phyloP scores from a whole-genome alignment of 1,140 invertebrate genomes.

The Coelopa frigida region DNA sequence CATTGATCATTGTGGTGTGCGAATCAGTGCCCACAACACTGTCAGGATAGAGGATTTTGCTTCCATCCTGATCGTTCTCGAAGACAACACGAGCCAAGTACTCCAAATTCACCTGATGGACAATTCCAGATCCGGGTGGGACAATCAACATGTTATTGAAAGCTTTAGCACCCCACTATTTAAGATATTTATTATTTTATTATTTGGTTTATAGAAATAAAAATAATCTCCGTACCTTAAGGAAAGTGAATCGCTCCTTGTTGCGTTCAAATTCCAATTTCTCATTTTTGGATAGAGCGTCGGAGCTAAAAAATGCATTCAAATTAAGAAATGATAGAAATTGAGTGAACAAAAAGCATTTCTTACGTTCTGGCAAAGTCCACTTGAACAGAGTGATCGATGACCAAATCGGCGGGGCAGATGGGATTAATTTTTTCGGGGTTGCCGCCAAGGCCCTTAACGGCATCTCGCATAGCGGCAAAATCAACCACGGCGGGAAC shows the following conservation, averaged over 20 bases:
- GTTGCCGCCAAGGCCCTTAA: conserved; percentile 76
- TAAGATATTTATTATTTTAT: background rate
- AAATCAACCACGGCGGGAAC: conserved; percentile 98
- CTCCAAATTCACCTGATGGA: conserved; percentile 97
- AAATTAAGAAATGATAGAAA: background rate
- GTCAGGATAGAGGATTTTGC: conserved; percentile 74
- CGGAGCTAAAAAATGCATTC: conserved; percentile 54
- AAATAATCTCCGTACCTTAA: conserved; percentile 53
- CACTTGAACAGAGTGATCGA: conserved; percentile 97
- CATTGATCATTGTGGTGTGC: conserved; percentile 99
- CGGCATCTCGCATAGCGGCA: conserved; percentile 96
- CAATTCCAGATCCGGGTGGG: conserved; percentile 95
- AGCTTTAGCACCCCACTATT: conserved; percentile 88
- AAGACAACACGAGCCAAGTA: conserved; percentile 95
- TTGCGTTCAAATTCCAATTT: conserved; percentile 94
- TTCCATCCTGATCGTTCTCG: conserved; percentile 48
- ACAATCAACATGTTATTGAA: conserved; percentile 96
- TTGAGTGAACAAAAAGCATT: background rate
- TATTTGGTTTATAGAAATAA: background rate
- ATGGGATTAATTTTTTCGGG: conserved; percentile 94
- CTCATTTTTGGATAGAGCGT: conserved; percentile 90
- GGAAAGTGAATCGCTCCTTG: conserved; percentile 89
- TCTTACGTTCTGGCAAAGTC: conserved; percentile 80
- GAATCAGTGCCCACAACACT: conserved; percentile 98
- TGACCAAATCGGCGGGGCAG: conserved; percentile 94